phyloP scores from a whole-genome alignment of 2,888 invertebrate species.

The Drosophila rellima region DNA sequence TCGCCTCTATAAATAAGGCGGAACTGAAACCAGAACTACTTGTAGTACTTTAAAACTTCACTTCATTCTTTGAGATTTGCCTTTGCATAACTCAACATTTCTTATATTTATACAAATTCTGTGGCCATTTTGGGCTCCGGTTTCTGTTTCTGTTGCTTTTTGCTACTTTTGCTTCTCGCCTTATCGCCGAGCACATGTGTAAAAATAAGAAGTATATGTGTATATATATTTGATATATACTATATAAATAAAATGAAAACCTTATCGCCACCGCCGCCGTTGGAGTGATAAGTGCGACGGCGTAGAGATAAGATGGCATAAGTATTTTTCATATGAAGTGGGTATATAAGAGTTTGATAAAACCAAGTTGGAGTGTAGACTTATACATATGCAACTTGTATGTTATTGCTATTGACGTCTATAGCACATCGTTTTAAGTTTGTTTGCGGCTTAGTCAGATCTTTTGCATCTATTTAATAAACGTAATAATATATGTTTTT shows the following conservation, averaged over 20 bases:
- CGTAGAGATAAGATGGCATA: conserved; percentile 67
- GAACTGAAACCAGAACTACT: conserved; percentile 3
- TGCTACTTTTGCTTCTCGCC: conserved; percentile 16
- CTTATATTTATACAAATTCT: conserved; percentile 36
- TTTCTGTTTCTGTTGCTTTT: conserved; percentile 22
- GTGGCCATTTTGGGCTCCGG: conserved; percentile 6
- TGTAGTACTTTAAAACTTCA: conserved; percentile 15
- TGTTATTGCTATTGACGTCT: conserved; percentile 9
- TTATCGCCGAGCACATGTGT: conserved; percentile 35
- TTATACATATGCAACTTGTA: neutral
- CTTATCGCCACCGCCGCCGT: conserved; percentile 63
- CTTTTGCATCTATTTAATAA: conserved; percentile 1
- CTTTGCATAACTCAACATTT: conserved; percentile 32
- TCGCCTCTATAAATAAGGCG: no score
- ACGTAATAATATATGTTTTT: neutral
- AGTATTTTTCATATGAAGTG: conserved; percentile 13
- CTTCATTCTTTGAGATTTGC: conserved; percentile 17
- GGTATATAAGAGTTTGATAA: conserved; percentile 29
- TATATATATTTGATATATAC: conserved; percentile 15
- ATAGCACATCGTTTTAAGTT: neutral
- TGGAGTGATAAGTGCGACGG: conserved; percentile 62
- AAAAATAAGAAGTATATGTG: conserved; percentile 27
- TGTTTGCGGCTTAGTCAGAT: conserved; percentile 2
- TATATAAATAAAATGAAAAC: conserved; percentile 52
- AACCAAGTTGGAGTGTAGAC: conserved; percentile 28